These are phyloP conservation scores for Macrosteles quadrilineatus DNA, from an alignment of 1,140 invertebrate species.

Conservation along the genomic window DNA sequence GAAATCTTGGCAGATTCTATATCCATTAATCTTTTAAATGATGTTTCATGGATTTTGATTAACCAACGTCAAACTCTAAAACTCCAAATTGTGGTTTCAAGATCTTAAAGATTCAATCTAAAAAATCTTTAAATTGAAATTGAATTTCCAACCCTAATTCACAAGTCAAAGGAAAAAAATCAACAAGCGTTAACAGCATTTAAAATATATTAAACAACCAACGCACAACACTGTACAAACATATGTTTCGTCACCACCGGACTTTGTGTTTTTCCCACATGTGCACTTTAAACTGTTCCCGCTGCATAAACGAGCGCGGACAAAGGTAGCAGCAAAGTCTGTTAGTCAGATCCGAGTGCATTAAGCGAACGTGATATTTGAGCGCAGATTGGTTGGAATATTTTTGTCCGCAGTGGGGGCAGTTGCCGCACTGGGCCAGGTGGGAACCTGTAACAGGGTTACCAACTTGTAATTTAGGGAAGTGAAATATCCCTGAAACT, in stretches of 20 bases:
- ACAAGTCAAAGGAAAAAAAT: too few species aligned
- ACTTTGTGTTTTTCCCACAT: conserved; percentile 65
- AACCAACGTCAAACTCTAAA: too few species aligned
- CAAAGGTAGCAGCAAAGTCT: conserved; percentile 65
- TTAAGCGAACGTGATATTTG: conserved; percentile 67
- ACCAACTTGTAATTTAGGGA: neutral
- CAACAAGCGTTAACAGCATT: too few species aligned
- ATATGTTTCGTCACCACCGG: conserved; percentile 53
- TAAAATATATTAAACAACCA: too few species aligned
- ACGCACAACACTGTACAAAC: too few species aligned
- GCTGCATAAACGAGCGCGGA: conserved; percentile 62
- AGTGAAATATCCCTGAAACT: neutral
- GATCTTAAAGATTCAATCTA: too few species aligned
- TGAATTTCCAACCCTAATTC: too few species aligned
- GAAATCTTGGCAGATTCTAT: too few species aligned
- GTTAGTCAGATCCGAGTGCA: conserved; percentile 66
- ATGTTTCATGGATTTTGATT: too few species aligned
- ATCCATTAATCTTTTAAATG: too few species aligned
- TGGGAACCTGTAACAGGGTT: conserved; percentile 40
- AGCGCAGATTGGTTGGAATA: conserved; percentile 66
- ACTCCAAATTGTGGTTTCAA: too few species aligned
- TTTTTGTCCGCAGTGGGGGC: conserved; percentile 65
- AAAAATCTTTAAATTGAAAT: too few species aligned
- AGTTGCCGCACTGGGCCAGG: conserved; percentile 47
- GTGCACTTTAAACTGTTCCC: conserved; percentile 64